Percentiles rank a stretch among this genome's conserved stretches.
Conservation (phyloP, 2,113 vertebrate genomes). For the Erythrocercus mccallii region DNA sequence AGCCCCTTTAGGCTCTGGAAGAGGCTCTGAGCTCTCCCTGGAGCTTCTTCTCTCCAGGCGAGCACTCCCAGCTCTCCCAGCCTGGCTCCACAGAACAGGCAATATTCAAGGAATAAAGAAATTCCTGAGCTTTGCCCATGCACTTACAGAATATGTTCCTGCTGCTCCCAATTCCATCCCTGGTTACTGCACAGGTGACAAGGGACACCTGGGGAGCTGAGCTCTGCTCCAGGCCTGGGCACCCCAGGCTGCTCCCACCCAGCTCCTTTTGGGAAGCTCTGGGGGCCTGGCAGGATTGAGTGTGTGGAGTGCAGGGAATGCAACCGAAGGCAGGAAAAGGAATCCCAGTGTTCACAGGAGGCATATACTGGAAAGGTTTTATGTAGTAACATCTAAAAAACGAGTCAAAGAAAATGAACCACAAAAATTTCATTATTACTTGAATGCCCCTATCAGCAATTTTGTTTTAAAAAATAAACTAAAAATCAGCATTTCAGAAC, state of each 20-base stretch:
- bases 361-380: not conserved
- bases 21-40: not conserved
- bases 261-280: not conserved
- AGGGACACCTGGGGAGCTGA: fast-evolving
- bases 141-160: fast-evolving
- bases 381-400: not conserved
- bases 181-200: not conserved
- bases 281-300: fast-evolving
- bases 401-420: not conserved
- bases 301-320: not conserved
- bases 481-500: not conserved
- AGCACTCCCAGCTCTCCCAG: not conserved
- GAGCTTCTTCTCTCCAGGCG: not conserved
- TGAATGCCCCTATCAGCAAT: not conserved
- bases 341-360: not conserved
- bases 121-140: not conserved
- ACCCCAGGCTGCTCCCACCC: not conserved
- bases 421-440: not conserved
- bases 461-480: not conserved
- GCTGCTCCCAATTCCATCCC: not conserved
- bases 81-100: not conserved
- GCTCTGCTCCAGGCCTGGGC: not conserved
- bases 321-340: not conserved
- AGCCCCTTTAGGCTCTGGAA: fast-evolving
- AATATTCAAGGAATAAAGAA: not conserved